These are phyloP conservation scores for Trichosurus vulpecula DNA, from an alignment of 2,797 vertebrate species.

Conservation along the genomic window DNA sequence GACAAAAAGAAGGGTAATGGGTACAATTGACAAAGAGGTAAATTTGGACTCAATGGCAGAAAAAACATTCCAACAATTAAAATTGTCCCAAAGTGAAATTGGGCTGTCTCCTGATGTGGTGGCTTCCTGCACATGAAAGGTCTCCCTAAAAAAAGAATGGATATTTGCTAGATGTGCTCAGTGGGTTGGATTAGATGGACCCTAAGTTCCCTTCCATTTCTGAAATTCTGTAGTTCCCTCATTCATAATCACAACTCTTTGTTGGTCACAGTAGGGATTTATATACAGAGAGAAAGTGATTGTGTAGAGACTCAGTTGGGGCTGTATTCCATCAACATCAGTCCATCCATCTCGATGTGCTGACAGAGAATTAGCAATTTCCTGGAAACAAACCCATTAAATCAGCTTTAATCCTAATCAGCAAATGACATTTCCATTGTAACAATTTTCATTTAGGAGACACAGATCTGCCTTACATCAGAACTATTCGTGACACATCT, in stretches of 20 bases:
- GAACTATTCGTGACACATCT: slow-evolving; percentile 1
- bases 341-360: background rate
- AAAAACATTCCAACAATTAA: background rate
- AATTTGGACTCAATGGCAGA: background rate
- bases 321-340: too few species aligned
- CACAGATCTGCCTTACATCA: accelerated
- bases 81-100: background rate
- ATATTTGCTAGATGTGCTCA: too few species aligned
- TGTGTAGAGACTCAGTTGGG: background rate
- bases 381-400: background rate
- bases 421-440: background rate
- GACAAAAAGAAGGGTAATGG: background rate
- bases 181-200: background rate
- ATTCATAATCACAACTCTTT: background rate
- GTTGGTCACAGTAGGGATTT: background rate
- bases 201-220: background rate
- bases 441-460: background rate
- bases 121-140: background rate
- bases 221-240: background rate
- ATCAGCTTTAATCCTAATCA: background rate
- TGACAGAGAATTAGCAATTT: background rate
- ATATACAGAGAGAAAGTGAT: background rate
- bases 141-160: too few species aligned
- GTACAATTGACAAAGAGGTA: background rate
- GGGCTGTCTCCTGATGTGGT: background rate